Percentiles rank a stretch among this genome's conserved stretches.
Evolutionary conservation across 1,140 invertebrate genomes (phyloP).

Genomic region (Wiebesia pumilae): DNA sequence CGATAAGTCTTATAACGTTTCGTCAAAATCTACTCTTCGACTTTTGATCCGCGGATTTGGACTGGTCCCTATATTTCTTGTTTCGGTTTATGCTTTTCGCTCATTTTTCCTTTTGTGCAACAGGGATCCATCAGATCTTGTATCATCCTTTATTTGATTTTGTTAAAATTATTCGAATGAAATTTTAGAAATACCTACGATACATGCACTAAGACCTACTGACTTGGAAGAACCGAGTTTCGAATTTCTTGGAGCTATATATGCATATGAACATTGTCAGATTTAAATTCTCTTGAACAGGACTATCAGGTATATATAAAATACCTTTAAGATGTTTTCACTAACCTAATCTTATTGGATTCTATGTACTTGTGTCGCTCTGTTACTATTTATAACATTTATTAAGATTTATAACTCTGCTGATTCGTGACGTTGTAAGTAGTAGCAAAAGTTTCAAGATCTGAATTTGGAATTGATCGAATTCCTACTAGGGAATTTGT

Average conservation of each 20-base stretch:
- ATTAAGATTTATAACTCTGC: not conserved
- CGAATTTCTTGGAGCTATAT: not conserved
- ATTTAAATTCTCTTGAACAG: not conserved
- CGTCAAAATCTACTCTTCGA: constrained; percentile 28
- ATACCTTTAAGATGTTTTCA: not conserved
- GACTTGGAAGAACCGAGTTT: not conserved
- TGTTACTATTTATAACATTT: not conserved
- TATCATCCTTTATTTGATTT: not conserved
- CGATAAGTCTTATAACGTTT: constrained; percentile 6
- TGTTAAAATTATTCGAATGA: not conserved
- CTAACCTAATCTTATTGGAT: not conserved
- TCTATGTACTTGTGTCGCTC: not conserved
- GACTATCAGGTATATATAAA: not conserved
- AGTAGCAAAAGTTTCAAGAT: not conserved
- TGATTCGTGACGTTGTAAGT: not conserved
- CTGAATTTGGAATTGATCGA: not conserved
- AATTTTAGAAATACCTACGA: not conserved
- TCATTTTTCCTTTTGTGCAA: not conserved
- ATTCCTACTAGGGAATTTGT: not conserved
- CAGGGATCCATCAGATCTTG: not conserved
- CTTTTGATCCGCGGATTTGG: constrained; percentile 21
- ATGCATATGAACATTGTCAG: not conserved
- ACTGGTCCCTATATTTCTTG: not conserved
- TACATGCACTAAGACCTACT: not conserved
- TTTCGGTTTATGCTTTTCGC: not conserved